Evolutionary conservation across 2,888 invertebrate species (phyloP).

Genomic region (Caenorhabditis sinica): DNA sequence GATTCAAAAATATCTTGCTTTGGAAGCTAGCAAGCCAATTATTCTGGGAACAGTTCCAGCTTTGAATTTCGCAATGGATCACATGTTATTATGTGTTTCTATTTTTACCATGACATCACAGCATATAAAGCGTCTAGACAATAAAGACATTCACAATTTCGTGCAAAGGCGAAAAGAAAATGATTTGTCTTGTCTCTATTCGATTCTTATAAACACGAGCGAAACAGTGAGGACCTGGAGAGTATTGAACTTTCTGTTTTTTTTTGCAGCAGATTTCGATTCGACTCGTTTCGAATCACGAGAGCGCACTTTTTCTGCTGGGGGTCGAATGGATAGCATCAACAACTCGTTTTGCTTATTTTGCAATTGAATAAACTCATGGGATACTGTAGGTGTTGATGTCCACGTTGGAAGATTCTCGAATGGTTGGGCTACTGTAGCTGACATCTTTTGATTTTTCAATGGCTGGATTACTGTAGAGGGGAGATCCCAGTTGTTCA

Average conservation of each 20-base stretch:
- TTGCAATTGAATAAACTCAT: constrained; percentile 18
- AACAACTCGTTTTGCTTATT: constrained; percentile 54
- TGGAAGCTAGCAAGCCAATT: neutral
- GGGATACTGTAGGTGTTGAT: constrained; percentile 11
- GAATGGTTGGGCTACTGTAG: constrained; percentile 11
- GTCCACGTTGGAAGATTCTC: neutral
- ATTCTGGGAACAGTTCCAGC: neutral
- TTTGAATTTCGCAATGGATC: constrained; percentile 15
- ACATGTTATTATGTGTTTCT: constrained; percentile 9
- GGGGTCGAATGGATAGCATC: constrained; percentile 38
- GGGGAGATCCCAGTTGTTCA: constrained; percentile 4
- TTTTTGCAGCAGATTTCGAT: constrained; percentile 24
- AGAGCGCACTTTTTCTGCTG: constrained; percentile 48
- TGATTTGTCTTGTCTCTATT: constrained; percentile 4
- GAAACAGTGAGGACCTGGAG: constrained; percentile 25
- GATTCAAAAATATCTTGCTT: neutral
- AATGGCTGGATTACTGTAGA: constrained; percentile 10
- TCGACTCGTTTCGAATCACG: constrained; percentile 48
- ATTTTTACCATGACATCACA: constrained; percentile 15
- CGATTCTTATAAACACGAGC: constrained; percentile 23
- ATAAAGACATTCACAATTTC: neutral
- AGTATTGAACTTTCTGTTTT: constrained; percentile 51
- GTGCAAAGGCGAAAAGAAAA: neutral
- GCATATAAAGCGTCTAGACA: constrained; percentile 19
- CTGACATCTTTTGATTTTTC: neutral